phyloP scores from a whole-genome alignment of 2,888 invertebrate genomes.

The Tridacna gigas region DNA sequence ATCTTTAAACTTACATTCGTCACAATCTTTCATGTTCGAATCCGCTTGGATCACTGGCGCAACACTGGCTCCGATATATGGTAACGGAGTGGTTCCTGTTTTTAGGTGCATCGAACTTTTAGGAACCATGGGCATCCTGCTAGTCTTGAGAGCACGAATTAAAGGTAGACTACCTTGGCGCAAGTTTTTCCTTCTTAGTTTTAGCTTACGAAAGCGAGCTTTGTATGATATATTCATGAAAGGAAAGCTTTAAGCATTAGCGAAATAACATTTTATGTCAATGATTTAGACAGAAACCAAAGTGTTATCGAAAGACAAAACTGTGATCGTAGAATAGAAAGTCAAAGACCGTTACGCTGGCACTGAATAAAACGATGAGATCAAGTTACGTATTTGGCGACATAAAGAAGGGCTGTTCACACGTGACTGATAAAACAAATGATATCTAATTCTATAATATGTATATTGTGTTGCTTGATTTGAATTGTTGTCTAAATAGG shows the following conservation, averaged over 20 bases:
- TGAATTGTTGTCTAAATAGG: too few species aligned
- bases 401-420: too few species aligned
- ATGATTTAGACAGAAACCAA: too few species aligned
- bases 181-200: neutral
- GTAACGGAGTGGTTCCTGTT: slow-evolving; percentile 37
- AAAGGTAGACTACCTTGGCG: neutral
- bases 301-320: too few species aligned
- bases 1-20: slow-evolving; percentile 34
- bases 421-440: too few species aligned
- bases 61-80: slow-evolving; percentile 20
- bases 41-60: neutral
- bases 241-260: neutral
- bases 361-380: too few species aligned
- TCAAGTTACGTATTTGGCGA: too few species aligned
- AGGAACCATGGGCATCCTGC: slow-evolving; percentile 12
- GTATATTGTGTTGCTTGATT: too few species aligned
- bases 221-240: slow-evolving; percentile 2
- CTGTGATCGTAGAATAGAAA: too few species aligned
- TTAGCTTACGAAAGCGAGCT: slow-evolving; percentile 4
- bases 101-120: slow-evolving; percentile 3
- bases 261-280: neutral
- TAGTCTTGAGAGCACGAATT: neutral
- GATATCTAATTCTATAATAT: too few species aligned
- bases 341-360: too few species aligned
- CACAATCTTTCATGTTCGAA: slow-evolving; percentile 30